phyloP scores from a whole-genome alignment of 2,888 invertebrate species.

The Lepidochrysops patricia region DNA sequence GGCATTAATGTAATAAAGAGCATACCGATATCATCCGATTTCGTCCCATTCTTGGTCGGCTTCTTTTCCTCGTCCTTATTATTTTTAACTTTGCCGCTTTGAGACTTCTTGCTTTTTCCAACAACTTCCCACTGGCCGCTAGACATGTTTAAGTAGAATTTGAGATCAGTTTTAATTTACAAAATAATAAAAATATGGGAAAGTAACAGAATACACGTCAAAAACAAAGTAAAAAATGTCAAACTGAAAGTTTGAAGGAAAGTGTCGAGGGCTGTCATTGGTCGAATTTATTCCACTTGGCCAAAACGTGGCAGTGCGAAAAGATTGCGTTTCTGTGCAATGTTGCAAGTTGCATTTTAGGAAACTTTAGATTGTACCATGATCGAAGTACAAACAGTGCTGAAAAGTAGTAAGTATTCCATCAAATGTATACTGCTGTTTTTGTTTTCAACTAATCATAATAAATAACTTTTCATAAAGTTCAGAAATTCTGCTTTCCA shows the following conservation, averaged over 20 bases:
- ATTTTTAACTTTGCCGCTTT: conserved; percentile 66
- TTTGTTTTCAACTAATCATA: neutral
- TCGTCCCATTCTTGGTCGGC: conserved; percentile 76
- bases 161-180: conserved; percentile 26
- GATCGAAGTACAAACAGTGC: neutral
- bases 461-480: no score
- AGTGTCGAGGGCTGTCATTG: conserved; percentile 38
- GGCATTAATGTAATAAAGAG: no score
- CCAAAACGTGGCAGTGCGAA: conserved; percentile 58
- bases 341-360: conserved; percentile 15
- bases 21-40: conserved; percentile 85
- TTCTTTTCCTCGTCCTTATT: conserved; percentile 77
- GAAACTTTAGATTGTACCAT: neutral
- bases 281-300: conserved; percentile 55
- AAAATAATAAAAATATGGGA: conserved; percentile 52
- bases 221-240: conserved; percentile 48
- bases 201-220: conserved; percentile 66
- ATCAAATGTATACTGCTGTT: neutral
- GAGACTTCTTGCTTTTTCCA: conserved; percentile 77
- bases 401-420: no score
- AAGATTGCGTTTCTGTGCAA: conserved; percentile 12
- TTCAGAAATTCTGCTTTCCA: no score
- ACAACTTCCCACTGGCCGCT: conserved; percentile 82
- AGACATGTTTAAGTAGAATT: conserved; percentile 45
- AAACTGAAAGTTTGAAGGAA: conserved; percentile 34